Evolutionary conservation across 2,888 invertebrate genomes (phyloP), one percentile per base, ranked within the genome.

Genomic region (Cremastinae sp.): DNA sequence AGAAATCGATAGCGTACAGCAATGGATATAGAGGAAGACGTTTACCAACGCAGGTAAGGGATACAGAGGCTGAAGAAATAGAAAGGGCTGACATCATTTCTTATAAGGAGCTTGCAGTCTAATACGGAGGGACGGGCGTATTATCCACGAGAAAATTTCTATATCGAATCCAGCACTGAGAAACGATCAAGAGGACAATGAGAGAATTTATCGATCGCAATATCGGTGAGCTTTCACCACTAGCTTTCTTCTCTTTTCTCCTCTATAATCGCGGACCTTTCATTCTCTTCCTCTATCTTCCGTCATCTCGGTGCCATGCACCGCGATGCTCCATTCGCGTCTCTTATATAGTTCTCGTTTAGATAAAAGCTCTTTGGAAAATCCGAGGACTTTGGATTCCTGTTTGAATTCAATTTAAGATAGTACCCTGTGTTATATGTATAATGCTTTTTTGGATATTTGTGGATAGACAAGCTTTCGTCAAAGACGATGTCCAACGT

Each of bases 141-240:
- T 79, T 80, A 79, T 80, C 75, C 75, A 75, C 70, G 77, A 61
- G 74, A 78, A 78, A 80, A 75, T 79, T 79, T 79, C 79, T 79
- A 78, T 80, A 79, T 80, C 78, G 78, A 80, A 78, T 78, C 79
- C 72, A 69, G 45, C 61, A 72, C 78, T 79, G 77, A 78, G 74
- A 79, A 80, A 75, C 79, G 79, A 72, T 80, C 74, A 72, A 38
- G 76, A 78, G 78, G 78, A 79, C 79, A 79, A 79, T 79, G 79
- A 73, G 64, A 69, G 66, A 75, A 78, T 74, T 78, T 77, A 71
- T 75, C 71, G 78, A 76, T 78, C 74, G 78, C 70, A 78, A 80
- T 77, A 79, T 78, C 78, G 68, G 66, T 73, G 74, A 74, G 77
- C 77, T 74, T 77, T 77, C 74, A 70, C 64, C 70, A 69, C 69